These are phyloP conservation scores for Trematomus bernacchii DNA, from an alignment of 2,797 vertebrate genomes.

Conservation along the genomic window DNA sequence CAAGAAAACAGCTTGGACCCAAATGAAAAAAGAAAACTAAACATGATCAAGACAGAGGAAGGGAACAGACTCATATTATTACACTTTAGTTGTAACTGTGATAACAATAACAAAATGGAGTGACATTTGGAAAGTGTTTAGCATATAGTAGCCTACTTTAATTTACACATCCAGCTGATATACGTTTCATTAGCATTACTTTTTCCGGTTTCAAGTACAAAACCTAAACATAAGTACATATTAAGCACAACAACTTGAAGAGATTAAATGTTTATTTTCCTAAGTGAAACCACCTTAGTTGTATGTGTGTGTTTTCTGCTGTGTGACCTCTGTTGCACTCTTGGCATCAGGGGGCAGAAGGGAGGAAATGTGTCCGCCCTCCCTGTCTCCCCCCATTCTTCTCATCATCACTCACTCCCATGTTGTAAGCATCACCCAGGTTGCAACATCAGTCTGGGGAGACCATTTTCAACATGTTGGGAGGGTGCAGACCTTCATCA, in stretches of 20 bases:
- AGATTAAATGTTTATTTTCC: background rate
- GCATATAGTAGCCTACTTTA: background rate
- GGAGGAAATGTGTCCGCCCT: conserved; percentile 44
- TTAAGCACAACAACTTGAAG: background rate
- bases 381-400: conserved; percentile 35
- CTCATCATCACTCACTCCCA: conserved; percentile 70
- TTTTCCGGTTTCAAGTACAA: background rate
- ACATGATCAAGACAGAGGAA: background rate
- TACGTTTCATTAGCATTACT: background rate
- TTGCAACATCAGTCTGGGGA: conserved; percentile 52
- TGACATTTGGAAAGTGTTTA: background rate
- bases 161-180: background rate
- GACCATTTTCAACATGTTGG: conserved; percentile 12
- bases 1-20: background rate
- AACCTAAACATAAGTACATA: background rate
- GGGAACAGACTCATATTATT: no score
- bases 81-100: no score
- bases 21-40: background rate
- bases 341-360: conserved; percentile 28
- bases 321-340: conserved; percentile 43
- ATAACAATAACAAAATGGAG: no score
- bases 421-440: conserved; percentile 74
- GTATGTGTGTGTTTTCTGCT: conserved; percentile 21
- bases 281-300: conserved; percentile 5
- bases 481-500: no score